Evolutionary conservation across 2,797 vertebrate species (phyloP).

Genomic region (Lepus oiostolus): DNA sequence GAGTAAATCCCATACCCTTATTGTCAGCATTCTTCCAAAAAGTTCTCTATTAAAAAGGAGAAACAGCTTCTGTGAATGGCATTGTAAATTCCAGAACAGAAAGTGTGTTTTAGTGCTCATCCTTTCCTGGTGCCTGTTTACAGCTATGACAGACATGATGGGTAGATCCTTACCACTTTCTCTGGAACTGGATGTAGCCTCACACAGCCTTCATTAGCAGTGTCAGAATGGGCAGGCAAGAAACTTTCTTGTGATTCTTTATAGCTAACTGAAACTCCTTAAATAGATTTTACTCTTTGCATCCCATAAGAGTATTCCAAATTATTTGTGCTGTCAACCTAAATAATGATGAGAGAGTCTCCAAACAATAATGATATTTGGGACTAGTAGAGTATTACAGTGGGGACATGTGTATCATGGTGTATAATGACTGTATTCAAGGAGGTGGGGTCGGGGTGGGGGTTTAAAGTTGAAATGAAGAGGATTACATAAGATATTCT

Average conservation of each 20-base stretch:
- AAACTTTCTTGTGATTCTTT: background rate
- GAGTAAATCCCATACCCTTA: background rate
- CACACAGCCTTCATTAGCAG: background rate
- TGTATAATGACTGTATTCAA: too few relatives aligned
- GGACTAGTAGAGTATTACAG: too few relatives aligned
- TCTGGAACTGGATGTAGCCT: background rate
- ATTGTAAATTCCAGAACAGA: background rate
- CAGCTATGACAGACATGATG: background rate
- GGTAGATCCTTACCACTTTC: background rate
- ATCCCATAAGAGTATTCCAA: background rate
- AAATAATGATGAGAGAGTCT: too few relatives aligned
- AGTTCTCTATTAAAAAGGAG: background rate
- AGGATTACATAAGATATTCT: too few relatives aligned
- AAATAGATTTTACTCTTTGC: background rate
- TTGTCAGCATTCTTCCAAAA: conserved; percentile 7
- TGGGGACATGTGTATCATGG: too few relatives aligned
- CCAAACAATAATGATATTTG: too few relatives aligned
- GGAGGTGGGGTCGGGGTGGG: too few relatives aligned
- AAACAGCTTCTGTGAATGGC: background rate
- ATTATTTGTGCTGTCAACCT: background rate
- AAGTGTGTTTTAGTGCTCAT: background rate
- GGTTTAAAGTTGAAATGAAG: too few relatives aligned
- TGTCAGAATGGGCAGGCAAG: background rate
- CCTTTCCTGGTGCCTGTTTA: background rate
- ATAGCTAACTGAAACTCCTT: background rate